Evolutionary conservation across 2,888 invertebrate genomes (phyloP), one percentile per base, ranked within the genome.

Genomic region (Meliscaeva auricollis): DNA sequence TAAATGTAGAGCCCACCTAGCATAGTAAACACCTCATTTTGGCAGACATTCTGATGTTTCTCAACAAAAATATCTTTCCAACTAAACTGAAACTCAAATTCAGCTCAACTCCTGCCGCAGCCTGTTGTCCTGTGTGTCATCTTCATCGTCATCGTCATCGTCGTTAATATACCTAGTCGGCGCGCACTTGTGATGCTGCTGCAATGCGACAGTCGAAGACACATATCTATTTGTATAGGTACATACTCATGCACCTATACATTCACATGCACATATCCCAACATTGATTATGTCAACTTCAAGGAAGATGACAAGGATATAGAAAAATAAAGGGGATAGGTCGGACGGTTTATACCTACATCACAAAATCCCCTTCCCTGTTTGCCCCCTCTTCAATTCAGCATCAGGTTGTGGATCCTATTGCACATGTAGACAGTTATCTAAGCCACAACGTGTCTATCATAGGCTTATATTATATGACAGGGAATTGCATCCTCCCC

Each of bases 161-260:
- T 44, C 30, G 44, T 66, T 52, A 62, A 38, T 60, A 66, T 52
- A n/a, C n/a, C n/a, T n/a, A 54, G 69, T 52, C 72, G 80, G 77
- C 82, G 80, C 82, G 78, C 75, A 64, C 64, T 74, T 66, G 81
- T 56, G 84, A 54, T 83, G 87, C 83, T 87, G 83, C 87, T 89
- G 89, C 89, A 89, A 88, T 89, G 89, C 89, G 89, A 88, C 89
- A 89, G 87, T 89, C 69, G 69, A 77, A 73, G 76, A 74, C 68
- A 38, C 38, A 38, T 38, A 11, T 38, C 38, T 1, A 38, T 9
- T 38, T 38, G 9, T 38, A 13, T 3, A 38, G 9, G 13, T 13
- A 6, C 9, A 38, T 13, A 2, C 4, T 26, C 4, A 26, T 26
- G n/a, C n/a, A 26, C 4, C 26, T 26, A 38, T 38, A 35, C 35